Conservation (phyloP, 1,140 invertebrate genomes). For the Drosophila ogumai region DNA sequence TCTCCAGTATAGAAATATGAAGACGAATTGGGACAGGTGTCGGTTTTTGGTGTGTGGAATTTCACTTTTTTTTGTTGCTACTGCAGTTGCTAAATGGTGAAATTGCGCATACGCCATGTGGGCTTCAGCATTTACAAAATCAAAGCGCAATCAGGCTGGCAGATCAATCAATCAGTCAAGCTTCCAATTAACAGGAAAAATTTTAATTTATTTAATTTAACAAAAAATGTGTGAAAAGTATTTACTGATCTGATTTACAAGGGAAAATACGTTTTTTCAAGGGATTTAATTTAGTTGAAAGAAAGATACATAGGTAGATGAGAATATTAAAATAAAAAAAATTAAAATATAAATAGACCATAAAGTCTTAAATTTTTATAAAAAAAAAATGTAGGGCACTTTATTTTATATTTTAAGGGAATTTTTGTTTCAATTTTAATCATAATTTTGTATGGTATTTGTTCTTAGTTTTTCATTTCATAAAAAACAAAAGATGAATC, state of each 20-base stretch:
- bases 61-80: not conserved
- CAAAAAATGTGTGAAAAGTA: not conserved
- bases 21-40: constrained; percentile 13
- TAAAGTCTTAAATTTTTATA: not conserved
- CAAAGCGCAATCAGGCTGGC: constrained; percentile 14
- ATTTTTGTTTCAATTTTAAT: not conserved
- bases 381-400: no score
- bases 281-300: no score
- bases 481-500: not conserved
- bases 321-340: no score
- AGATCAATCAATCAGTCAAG: constrained; percentile 15
- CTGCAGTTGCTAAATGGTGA: not conserved
- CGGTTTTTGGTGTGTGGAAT: not conserved
- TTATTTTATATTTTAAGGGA: not conserved
- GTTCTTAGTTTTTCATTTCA: not conserved
- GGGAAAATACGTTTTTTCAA: no score
- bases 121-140: constrained; percentile 7
- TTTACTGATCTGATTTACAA: no score
- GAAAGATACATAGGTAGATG: no score
- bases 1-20: constrained; percentile 2
- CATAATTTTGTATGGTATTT: not conserved
- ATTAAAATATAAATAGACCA: not conserved
- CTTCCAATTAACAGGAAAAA: constrained; percentile 13
- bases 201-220: not conserved
- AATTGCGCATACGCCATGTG: constrained; percentile 3